These are phyloP conservation scores for Cryptocephalus moraei DNA, from an alignment of 2,888 invertebrate species.

Conservation along the genomic window DNA sequence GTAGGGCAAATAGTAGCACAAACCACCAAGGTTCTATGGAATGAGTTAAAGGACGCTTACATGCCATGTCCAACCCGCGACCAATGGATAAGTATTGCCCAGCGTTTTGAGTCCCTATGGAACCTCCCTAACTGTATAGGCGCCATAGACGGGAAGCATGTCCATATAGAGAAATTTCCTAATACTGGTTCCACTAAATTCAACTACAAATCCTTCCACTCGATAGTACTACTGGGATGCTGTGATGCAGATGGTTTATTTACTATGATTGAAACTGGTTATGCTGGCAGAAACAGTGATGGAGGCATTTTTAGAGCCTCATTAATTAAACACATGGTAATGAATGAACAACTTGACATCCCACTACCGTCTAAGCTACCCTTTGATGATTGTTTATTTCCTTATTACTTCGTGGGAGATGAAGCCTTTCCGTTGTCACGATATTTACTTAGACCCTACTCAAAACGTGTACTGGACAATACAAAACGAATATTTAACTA, in stretches of 20 bases:
- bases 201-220: constrained; percentile 24
- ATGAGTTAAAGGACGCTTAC: background rate
- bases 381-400: too few species aligned
- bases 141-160: constrained; percentile 22
- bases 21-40: background rate
- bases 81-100: constrained; percentile 6
- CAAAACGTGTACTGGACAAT: background rate
- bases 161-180: constrained; percentile 20
- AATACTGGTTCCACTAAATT: constrained; percentile 10
- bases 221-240: constrained; percentile 26
- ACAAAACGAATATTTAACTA: background rate
- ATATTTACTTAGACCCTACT: background rate
- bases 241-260: constrained; percentile 26
- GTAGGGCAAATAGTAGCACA: background rate
- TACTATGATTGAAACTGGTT: constrained; percentile 23
- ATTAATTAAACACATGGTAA: background rate
- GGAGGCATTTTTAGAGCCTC: constrained; percentile 11
- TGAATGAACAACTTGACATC: background rate
- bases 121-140: constrained; percentile 8
- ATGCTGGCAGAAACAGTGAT: constrained; percentile 25
- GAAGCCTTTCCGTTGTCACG: background rate
- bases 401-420: too few species aligned
- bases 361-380: too few species aligned
- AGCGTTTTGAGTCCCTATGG: constrained; percentile 19
- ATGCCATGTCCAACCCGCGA: background rate